Conservation (phyloP, 2,113 vertebrate species). For the Dicrurus megarhynchus region DNA sequence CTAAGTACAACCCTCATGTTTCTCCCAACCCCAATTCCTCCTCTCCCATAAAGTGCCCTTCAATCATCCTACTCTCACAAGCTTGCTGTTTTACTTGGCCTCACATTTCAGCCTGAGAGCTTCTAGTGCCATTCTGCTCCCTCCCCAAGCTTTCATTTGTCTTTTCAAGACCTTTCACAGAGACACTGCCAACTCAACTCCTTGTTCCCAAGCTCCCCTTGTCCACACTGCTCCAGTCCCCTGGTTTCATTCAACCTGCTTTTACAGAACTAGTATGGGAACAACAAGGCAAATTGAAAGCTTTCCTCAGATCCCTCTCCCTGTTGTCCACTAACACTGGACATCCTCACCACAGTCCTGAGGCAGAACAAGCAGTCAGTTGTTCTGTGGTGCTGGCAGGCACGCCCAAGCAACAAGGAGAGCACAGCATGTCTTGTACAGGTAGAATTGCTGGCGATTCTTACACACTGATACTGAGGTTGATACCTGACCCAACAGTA, state of each 20-base stretch:
- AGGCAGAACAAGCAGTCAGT: fast-evolving
- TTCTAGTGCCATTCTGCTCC: background rate
- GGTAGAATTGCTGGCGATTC: background rate
- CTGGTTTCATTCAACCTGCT: background rate
- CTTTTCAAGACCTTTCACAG: background rate
- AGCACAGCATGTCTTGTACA: background rate
- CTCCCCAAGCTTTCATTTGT: background rate
- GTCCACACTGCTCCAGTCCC: background rate
- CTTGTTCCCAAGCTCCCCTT: background rate
- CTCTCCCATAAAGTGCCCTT: background rate
- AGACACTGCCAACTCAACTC: background rate
- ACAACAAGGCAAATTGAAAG: fast-evolving
- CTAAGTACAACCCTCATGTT: background rate
- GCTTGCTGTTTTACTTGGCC: background rate
- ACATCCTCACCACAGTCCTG: background rate
- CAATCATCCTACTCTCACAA: background rate
- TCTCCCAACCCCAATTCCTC: background rate
- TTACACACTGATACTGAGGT: background rate
- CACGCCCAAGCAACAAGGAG: fast-evolving
- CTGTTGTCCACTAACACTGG: fast-evolving
- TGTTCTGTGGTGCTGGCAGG: background rate
- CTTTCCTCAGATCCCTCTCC: background rate
- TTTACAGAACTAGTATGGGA: fast-evolving
- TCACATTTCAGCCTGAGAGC: background rate
- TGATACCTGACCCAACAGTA: background rate